These are phyloP conservation scores for Aelia acuminata DNA, from an alignment of 2,888 invertebrate species.

Conservation along the genomic window DNA sequence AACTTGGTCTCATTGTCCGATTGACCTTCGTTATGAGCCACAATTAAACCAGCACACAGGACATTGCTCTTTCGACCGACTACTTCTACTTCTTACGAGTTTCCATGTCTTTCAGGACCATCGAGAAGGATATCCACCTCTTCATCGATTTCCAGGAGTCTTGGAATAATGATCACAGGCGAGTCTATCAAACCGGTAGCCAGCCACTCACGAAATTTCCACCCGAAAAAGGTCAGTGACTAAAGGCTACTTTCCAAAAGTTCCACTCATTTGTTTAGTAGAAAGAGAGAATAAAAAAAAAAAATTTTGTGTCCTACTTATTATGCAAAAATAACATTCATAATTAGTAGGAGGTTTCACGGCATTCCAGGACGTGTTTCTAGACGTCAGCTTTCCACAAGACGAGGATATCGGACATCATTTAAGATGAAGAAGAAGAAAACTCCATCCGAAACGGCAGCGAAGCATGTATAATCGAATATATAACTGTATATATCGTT, in stretches of 20 bases:
- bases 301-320: constrained; percentile 10
- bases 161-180: neutral
- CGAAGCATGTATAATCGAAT: neutral
- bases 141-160: neutral
- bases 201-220: neutral
- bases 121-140: neutral
- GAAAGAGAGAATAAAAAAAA: constrained; percentile 49
- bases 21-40: constrained; percentile 58
- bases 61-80: constrained; percentile 12
- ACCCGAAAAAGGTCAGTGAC: constrained; percentile 13
- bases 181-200: constrained; percentile 13
- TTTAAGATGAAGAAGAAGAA: neutral
- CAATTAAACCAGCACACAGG: constrained; percentile 53
- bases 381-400: neutral
- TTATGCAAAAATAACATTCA: constrained; percentile 34
- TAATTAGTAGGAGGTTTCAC: constrained; percentile 24
- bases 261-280: constrained; percentile 9
- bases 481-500: neutral
- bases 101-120: neutral
- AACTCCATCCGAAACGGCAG: neutral
- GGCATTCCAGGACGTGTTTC: constrained; percentile 39
- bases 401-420: neutral
- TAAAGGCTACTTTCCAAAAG: constrained; percentile 22
- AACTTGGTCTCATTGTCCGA: constrained; percentile 55
- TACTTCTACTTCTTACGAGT: neutral